These are phyloP conservation scores for Drosophila punjabiensis DNA, from an alignment of 1,140 invertebrate genomes.

Conservation along the genomic window DNA sequence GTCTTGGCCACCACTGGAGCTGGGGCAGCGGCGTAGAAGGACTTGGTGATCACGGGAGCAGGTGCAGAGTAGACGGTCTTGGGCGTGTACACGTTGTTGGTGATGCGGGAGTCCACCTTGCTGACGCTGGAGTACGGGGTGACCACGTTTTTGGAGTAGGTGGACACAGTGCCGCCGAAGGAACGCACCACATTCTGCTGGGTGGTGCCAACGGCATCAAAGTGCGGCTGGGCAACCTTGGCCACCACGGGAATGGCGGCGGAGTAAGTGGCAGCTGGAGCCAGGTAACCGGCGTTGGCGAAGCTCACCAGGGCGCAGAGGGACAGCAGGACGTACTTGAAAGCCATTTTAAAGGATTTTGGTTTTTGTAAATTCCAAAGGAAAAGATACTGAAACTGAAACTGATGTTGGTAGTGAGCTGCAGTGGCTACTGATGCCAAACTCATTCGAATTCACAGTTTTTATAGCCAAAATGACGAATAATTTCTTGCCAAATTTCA, in stretches of 20 bases:
- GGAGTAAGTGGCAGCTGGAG: constrained; percentile 63
- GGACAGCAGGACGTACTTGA: constrained; percentile 85
- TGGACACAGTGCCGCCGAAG: constrained; percentile 87
- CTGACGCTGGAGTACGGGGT: constrained; percentile 88
- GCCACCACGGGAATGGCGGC: constrained; percentile 70
- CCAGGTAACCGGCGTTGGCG: constrained; percentile 84
- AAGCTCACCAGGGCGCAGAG: constrained; percentile 83
- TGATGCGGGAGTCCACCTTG: constrained; percentile 88
- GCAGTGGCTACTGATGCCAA: constrained; percentile 66
- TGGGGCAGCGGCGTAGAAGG: constrained; percentile 82
- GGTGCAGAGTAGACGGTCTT: constrained; percentile 83
- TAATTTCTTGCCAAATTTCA: constrained; percentile 66
- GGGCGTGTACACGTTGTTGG: constrained; percentile 86
- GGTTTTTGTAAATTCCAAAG: background rate
- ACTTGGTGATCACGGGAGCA: constrained; percentile 65
- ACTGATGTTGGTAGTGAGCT: constrained; percentile 50
- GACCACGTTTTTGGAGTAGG: constrained; percentile 88
- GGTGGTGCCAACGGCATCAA: constrained; percentile 86
- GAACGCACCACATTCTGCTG: constrained; percentile 87
- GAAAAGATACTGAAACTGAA: constrained; percentile 3
- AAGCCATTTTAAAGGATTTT: constrained; percentile 70
- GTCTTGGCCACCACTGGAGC: constrained; percentile 86
- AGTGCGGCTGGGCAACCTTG: constrained; percentile 85
- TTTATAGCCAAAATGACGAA: constrained; percentile 61
- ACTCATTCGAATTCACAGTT: constrained; percentile 30